Conservation (phyloP, 2,113 vertebrate genomes). For the Takifugu bimaculatus region DNA sequence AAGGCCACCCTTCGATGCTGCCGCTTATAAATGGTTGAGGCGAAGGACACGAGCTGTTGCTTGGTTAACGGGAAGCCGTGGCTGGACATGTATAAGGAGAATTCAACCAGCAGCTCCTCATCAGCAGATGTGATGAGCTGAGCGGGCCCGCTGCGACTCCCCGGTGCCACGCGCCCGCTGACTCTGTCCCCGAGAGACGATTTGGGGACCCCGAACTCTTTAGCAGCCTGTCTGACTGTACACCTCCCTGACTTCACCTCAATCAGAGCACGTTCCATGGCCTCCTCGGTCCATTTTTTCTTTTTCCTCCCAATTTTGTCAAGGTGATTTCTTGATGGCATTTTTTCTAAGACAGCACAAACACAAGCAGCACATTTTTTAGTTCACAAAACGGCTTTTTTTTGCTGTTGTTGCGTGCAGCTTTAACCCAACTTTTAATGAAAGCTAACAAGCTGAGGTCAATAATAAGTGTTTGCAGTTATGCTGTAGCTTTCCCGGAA, state of each 20-base stretch:
- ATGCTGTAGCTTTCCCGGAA: too few relatives aligned
- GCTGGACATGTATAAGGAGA: conserved; percentile 62
- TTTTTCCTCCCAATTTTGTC: conserved; percentile 66
- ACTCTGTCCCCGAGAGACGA: conserved; percentile 68
- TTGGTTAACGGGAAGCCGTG: conserved; percentile 69
- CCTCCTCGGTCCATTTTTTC: conserved; percentile 68
- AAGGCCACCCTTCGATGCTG: conserved; percentile 65
- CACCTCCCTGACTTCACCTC: conserved; percentile 63
- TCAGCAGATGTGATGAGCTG: conserved; percentile 64
- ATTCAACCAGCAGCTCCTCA: conserved; percentile 64
- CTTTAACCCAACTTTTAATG: too few relatives aligned
- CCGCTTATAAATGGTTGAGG: conserved; percentile 67
- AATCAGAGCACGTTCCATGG: conserved; percentile 58
- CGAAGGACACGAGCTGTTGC: conserved; percentile 68
- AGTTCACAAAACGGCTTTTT: too few relatives aligned
- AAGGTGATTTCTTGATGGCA: conserved; percentile 68
- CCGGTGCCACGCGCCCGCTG: conserved; percentile 63
- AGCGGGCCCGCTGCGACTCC: conserved; percentile 65
- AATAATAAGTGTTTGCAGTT: too few relatives aligned
- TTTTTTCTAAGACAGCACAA: conserved; percentile 36
- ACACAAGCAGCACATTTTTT: conserved; percentile 5
- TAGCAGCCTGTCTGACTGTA: conserved; percentile 66
- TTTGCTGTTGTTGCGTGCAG: too few relatives aligned
- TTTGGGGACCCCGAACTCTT: conserved; percentile 65
- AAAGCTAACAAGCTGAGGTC: too few relatives aligned